A percentile compares a stretch with the other conserved stretches of the same genome.
phyloP scores from a whole-genome alignment of 2,113 vertebrate species.

The Thymallus thymallus region DNA sequence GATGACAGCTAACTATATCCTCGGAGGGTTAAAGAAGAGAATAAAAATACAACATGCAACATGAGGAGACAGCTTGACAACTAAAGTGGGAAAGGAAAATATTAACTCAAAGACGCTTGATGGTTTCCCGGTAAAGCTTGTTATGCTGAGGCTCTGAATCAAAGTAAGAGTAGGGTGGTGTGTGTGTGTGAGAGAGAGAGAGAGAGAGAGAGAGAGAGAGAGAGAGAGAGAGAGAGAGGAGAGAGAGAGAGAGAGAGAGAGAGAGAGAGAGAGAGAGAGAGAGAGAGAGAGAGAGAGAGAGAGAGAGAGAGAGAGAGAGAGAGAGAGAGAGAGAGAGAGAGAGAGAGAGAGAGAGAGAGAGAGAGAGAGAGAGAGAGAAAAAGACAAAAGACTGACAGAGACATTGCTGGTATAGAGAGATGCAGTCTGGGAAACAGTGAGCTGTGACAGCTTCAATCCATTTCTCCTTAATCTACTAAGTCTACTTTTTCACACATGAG shows the following conservation, averaged over 20 bases:
- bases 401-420: constrained; percentile 46
- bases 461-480: constrained; percentile 45
- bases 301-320: no score
- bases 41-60: constrained; percentile 2
- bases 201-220: no score
- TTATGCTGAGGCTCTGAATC: constrained; percentile 29
- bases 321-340: no score
- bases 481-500: constrained; percentile 15
- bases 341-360: no score
- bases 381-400: no score
- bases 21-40: no score
- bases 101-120: constrained; percentile 36
- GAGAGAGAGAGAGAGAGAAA: no score
- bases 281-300: constrained; percentile 4
- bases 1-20: constrained; percentile 8
- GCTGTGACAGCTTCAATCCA: constrained; percentile 40
- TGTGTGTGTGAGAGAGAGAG: no score
- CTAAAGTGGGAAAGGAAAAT: neutral
- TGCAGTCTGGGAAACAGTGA: constrained; percentile 11
- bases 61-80: constrained; percentile 33
- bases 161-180: constrained; percentile 21
- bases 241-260: no score
- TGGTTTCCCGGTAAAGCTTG: constrained; percentile 30
- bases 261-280: no score
- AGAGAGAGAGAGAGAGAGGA: no score